These are phyloP conservation scores for Sander vitreus DNA, from an alignment of 2,113 vertebrate genomes.

Conservation along the genomic window DNA sequence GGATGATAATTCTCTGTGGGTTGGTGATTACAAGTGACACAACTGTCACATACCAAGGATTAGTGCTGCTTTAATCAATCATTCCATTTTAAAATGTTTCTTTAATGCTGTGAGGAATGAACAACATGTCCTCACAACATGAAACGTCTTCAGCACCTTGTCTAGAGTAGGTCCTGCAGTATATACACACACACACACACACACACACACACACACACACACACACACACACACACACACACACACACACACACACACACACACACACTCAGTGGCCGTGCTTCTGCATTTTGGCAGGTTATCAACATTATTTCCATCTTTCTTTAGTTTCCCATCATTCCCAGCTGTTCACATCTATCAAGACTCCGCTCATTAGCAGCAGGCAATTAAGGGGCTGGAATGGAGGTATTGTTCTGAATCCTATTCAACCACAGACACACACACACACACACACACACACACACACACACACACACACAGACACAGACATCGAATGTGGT, in stretches of 20 bases:
- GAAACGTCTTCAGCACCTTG: not conserved
- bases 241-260: constrained; percentile 5
- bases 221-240: not conserved
- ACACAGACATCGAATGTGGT: not conserved
- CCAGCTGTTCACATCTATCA: constrained; percentile 64
- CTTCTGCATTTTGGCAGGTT: constrained; percentile 31
- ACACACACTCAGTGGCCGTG: not conserved
- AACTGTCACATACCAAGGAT: not conserved
- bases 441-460: not conserved
- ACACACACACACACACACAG: constrained; percentile 10
- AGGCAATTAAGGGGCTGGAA: constrained; percentile 19
- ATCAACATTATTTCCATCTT: constrained; percentile 39
- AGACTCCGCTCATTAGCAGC: constrained; percentile 41
- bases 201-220: not conserved
- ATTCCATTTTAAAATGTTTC: not conserved
- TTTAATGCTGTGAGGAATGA: not conserved
- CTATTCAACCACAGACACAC: constrained; percentile 6
- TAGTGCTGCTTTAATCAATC: constrained; percentile 1
- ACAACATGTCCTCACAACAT: not conserved
- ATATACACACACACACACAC: no score
- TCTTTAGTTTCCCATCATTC: constrained; percentile 17
- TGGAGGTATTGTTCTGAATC: not conserved
- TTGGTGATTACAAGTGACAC: not conserved
- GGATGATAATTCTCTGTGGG: not conserved
- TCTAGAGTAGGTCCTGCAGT: not conserved